Percentiles rank a stretch among this genome's conserved stretches.
Conservation (phyloP, 2,888 invertebrate species). For the Chouioia cunea region DNA sequence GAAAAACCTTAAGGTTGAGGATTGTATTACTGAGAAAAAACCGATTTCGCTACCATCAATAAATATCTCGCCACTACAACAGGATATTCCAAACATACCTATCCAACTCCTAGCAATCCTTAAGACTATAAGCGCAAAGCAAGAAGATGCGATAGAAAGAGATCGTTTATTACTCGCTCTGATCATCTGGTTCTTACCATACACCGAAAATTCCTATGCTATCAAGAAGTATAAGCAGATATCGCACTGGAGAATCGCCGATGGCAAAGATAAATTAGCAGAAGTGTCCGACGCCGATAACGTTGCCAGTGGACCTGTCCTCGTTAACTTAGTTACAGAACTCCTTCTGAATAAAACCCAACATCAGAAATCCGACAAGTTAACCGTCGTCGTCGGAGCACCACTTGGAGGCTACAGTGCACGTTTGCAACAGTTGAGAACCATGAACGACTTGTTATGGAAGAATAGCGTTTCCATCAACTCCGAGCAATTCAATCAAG, state of each 20-base stretch:
- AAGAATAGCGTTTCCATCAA: constrained; percentile 73
- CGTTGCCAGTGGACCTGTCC: constrained; percentile 47
- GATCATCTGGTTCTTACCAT: constrained; percentile 51
- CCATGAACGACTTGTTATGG: constrained; percentile 74
- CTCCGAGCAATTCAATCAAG: constrained; percentile 67
- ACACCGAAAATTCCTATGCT: constrained; percentile 53
- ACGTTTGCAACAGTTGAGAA: constrained; percentile 70
- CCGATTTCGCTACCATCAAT: constrained; percentile 25
- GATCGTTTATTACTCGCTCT: constrained; percentile 52
- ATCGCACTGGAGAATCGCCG: constrained; percentile 52
- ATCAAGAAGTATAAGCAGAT: constrained; percentile 49
- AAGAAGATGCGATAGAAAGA: constrained; percentile 44
- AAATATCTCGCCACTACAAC: constrained; percentile 47
- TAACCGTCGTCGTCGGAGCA: constrained; percentile 62
- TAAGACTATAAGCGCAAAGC: constrained; percentile 45
- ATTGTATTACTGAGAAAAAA: no score
- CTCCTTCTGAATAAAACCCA: constrained; percentile 52
- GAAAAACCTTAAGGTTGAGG: background rate
- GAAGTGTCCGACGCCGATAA: constrained; percentile 20
- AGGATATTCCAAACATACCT: constrained; percentile 58
- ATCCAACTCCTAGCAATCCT: constrained; percentile 55
- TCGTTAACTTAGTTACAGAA: constrained; percentile 54
- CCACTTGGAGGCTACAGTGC: constrained; percentile 70
- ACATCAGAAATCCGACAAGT: constrained; percentile 41
- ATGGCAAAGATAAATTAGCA: constrained; percentile 22